Base-by-base conservation (phyloP, 1,140 invertebrate genomes). In the Papilio machaon region DNA sequence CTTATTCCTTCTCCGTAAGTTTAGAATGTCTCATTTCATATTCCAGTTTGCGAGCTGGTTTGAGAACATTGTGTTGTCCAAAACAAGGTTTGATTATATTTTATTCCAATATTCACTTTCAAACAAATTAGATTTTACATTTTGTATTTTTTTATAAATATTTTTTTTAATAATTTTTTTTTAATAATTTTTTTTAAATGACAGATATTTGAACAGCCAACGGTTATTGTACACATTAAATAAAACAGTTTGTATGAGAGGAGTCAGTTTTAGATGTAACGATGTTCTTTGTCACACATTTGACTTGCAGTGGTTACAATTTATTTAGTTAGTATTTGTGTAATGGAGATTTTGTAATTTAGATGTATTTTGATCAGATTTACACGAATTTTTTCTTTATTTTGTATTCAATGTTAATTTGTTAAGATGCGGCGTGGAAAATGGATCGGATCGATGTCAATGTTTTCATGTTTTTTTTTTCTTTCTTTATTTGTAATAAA, bases 351-450 rank as follows among this genome's bases (percentile, higher is more conserved):
- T 46, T 35, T 79, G 77, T 79, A 79, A 30, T 64, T 54, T 79
- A 79, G 77, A 79, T 78, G 52, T 78, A 78, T 78, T 78, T 78
- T 78, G 76, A 30, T 78, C 76, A 78, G 52, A 78, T 54, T 52
- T 54, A 76, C 76, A 58, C 54, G 35, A 78, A 30, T 0, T 35
- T 60, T 46, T 67, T 43, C 23, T 76, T 76, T 19, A 58, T 58
- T 47, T 76, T 79, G 77, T 79, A 79, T 10, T 78, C 52, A 60
- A 79, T 79, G 58, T 19, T 79, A 19, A 79, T 23, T 46, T 67
- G 77, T 79, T 17, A 79, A 60, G 54, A 67, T 64, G 58, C 77
- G 77, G 17, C 77, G 77, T 79, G 77, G 77, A 79, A 79, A 79
- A 79, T 79, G 77, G 77, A 79, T 43, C 38, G 35, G 23, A 2